These are phyloP conservation scores for Tillus elongatus DNA, from an alignment of 2,888 invertebrate genomes.

Conservation along the genomic window DNA sequence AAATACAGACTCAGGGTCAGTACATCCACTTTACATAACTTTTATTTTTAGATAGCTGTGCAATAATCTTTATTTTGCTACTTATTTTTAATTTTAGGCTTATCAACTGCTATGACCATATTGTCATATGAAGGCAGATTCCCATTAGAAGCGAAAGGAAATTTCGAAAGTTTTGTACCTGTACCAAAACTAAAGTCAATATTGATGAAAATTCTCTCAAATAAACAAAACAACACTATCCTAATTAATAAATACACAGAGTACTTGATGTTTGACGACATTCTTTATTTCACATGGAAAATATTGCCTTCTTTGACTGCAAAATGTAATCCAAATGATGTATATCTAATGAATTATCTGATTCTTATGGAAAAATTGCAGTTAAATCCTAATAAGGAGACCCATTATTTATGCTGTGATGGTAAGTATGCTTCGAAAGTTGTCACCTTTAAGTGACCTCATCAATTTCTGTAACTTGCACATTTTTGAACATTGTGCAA, in stretches of 20 bases:
- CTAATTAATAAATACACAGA: conserved; percentile 64
- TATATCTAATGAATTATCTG: conserved; percentile 38
- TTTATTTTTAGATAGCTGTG: too few relatives aligned
- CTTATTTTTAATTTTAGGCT: too few relatives aligned
- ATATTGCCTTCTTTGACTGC: conserved; percentile 49
- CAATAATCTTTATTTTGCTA: too few relatives aligned
- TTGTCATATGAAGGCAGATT: conserved; percentile 62
- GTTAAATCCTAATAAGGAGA: conserved; percentile 29
- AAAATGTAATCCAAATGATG: conserved; percentile 44
- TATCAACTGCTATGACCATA: conserved; percentile 65
- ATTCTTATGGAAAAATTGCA: conserved; percentile 35
- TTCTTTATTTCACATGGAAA: conserved; percentile 64
- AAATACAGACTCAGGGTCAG: conserved; percentile 38
- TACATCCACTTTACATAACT: too few relatives aligned
- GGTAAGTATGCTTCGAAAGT: too few relatives aligned
- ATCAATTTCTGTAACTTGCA: too few relatives aligned
- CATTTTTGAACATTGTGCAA: too few relatives aligned
- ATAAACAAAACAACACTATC: conserved; percentile 50
- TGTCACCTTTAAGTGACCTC: too few relatives aligned
- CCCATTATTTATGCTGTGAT: conserved; percentile 30
- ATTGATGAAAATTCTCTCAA: conserved; percentile 54
- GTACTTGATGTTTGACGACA: conserved; percentile 64
- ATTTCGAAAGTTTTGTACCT: conserved; percentile 52
- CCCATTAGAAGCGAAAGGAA: conserved; percentile 48
- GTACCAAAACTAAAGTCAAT: conserved; percentile 56